Base-by-base conservation (phyloP, 2,888 invertebrate genomes). In the Nymphalis c-album region DNA sequence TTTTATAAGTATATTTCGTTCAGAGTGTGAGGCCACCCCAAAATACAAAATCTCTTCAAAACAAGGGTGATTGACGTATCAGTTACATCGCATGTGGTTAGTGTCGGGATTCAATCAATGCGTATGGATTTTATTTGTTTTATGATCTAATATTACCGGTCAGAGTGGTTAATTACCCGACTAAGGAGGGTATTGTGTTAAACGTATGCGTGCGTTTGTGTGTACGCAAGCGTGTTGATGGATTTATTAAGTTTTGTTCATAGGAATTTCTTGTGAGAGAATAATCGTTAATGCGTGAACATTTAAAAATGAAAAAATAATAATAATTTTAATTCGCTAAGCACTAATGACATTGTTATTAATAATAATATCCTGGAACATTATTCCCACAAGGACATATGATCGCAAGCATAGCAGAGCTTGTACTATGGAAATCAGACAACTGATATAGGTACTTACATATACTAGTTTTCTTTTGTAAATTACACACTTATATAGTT, bases 1-100 rank as follows among this genome's bases (percentile, higher is more conserved):
- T 26, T n/a, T 17, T 40, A 17, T 7, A 31, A 31, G 2, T 7
- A 55, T 31, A 26, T 31, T 17, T 22, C 31, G 31, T 17, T 7
- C 26, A 55, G 26, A 40, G 13, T 53, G 40, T 31, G 20, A 31
- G 53, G 40, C 61, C 22, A 67, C 68, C 66, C 68, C 67, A 67
- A 71, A 69, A 68, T 64, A 69, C 59, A 53, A 75, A 77, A 75
- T 76, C 74, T 72, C 70, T 69, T 77, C 73, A 77, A 73, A 79
- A 86, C 83, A 68, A 83, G 83, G 80, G 84, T 80, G 80, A 84
- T 87, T 88, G 85, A 78, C 74, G 81, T 83, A 86, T 88, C 85
- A 75, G 77, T 88, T 87, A 84, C 88, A 80, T 69, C 72, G 63
- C 85, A 86, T 85, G 80, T 87, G 88, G 82, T 80, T 87, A 74